phyloP scores from a whole-genome alignment of 2,797 vertebrate genomes.

The Podarcis siculus region DNA sequence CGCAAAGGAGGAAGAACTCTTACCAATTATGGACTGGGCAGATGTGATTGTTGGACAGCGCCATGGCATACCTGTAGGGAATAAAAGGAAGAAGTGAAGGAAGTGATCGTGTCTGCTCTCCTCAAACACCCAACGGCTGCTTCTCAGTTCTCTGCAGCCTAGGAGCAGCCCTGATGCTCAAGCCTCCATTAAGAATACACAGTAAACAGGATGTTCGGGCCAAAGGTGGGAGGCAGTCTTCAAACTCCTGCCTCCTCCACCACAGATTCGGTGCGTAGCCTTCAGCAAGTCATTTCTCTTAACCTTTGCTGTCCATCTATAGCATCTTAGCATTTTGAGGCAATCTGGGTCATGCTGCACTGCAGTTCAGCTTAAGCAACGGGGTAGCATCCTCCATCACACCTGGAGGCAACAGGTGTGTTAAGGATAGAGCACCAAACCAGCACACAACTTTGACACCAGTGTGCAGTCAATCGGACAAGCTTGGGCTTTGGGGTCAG shows the following conservation, averaged over 20 bases:
- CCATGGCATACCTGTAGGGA: slow-evolving; percentile 73
- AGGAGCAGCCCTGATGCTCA: neutral
- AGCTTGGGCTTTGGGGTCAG: too few species aligned
- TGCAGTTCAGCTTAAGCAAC: too few species aligned
- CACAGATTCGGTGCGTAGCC: neutral
- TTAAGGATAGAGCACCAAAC: too few species aligned
- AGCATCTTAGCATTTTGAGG: too few species aligned
- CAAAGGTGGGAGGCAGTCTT: neutral
- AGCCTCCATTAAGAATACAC: neutral
- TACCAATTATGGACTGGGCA: slow-evolving; percentile 77
- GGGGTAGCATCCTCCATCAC: too few species aligned
- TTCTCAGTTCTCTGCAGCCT: neutral
- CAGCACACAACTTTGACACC: too few species aligned
- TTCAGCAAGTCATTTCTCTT: neutral
- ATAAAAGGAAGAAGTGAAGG: slow-evolving; percentile 27
- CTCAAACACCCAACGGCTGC: neutral
- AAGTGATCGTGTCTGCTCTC: fast-evolving
- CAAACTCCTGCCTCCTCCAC: neutral
- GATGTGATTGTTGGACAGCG: slow-evolving; percentile 76
- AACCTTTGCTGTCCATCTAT: neutral
- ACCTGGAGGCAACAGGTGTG: too few species aligned
- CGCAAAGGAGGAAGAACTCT: slow-evolving; percentile 24
- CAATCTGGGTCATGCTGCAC: too few species aligned
- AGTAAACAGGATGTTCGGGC: neutral
- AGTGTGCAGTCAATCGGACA: too few species aligned